Evolutionary conservation across 2,797 vertebrate genomes (phyloP), one percentile per base, ranked within the genome.

Genomic region (Rhynchonycteris naso): DNA sequence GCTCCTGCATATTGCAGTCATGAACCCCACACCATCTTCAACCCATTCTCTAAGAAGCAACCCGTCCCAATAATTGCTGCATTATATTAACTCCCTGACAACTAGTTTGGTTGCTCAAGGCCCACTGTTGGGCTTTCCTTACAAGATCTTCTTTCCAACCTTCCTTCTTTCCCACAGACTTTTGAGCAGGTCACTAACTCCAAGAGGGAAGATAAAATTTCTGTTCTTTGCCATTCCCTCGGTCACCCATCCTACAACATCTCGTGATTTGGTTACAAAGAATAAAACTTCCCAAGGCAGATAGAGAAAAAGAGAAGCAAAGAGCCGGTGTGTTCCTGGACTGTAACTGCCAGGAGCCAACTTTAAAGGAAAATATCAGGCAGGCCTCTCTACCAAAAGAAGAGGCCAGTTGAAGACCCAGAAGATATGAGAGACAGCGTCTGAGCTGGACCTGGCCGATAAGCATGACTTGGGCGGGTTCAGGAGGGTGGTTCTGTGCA

Each of bases 1-100:
- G 79, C 30, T 90, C 18, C 14, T 43, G 71, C 16, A 56, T 3
- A 97, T 11, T 94, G 83, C 97, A 95, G 79, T 4, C 4, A 15
- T 0, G 3, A 75, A 50, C 52, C 22, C 9, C 5, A 4, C 9
- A 63, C 68, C 26, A 11, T 22, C 26, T 21, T 16, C 16, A 22
- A 18, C 10, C 52, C 24, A 14, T 43, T 11, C 80, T 52, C 24
- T 12, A 16, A 43, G 10, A 50, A 63, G 56, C 2, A 7, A 86
- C 5, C 22, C 7, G 0, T 2, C 0, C 1, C 61, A 54, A 74
- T 52, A 72, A 33, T 43, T 38, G 63, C 24, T 33, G 26, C 28
- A 38, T 35, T 7, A 16, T 12, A 58, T 33, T 33, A 3, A 78
- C 33, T n/a, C 50, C 35, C 76, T 28, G 52, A 68, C 16, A 18